Evolutionary conservation across 2,888 invertebrate species (phyloP).

Genomic region (Leucania comma): DNA sequence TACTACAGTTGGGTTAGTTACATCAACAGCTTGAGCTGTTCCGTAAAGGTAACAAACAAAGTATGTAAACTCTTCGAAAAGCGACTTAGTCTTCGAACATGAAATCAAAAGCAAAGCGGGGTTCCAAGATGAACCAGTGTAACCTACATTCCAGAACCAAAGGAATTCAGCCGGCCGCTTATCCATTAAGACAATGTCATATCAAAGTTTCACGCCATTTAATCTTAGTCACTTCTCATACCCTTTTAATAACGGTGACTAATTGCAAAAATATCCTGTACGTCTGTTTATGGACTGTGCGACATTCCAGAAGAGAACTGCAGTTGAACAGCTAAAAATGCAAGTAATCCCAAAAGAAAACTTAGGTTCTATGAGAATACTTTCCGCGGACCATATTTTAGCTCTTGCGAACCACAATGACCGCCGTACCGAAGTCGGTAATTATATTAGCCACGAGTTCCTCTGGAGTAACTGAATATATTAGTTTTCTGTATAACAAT

Average conservation of each 20-base stretch:
- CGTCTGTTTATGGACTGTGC: background rate
- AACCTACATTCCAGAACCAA: slow-evolving; percentile 12
- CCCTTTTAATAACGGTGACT: slow-evolving; percentile 6
- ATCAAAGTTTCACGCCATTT: slow-evolving; percentile 1
- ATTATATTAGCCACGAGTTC: too few relatives aligned
- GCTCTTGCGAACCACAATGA: too few relatives aligned
- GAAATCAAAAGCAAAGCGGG: background rate
- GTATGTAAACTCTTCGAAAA: background rate
- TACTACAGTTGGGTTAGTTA: background rate
- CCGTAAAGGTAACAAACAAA: background rate
- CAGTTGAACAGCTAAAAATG: background rate
- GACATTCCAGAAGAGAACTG: background rate
- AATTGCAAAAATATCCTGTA: background rate
- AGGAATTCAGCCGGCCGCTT: slow-evolving; percentile 10
- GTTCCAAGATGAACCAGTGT: background rate
- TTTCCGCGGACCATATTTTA: too few relatives aligned
- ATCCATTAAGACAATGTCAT: background rate
- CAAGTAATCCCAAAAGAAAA: too few relatives aligned
- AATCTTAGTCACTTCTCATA: background rate
- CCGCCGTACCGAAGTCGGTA: too few relatives aligned
- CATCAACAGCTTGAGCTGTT: background rate
- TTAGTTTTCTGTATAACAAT: too few relatives aligned
- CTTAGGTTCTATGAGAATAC: too few relatives aligned
- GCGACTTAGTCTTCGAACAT: background rate
- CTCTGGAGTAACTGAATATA: too few relatives aligned